Base-by-base conservation (phyloP, 2,113 vertebrate species). In the Bubo bubo region DNA sequence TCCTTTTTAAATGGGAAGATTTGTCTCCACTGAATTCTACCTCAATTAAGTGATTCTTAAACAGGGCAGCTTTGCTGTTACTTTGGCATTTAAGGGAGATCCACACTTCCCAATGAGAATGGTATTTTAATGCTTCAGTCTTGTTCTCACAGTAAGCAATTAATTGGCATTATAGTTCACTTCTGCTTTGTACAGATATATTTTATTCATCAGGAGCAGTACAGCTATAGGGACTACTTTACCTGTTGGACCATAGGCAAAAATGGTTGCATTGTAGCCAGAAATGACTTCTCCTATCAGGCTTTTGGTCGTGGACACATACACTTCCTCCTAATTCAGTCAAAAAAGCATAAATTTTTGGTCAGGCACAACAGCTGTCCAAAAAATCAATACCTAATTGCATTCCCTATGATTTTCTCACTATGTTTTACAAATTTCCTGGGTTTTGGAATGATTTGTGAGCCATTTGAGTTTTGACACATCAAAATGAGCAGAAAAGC, bases 161-260 rank as follows among this genome's bases (percentile, higher is more conserved):
- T 86, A 45, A 64, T 30, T 59, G 13, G 26, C 34, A 41, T 66
- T 32, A 2, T 22, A 72, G 41, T 20, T 75, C 3, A 28, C 39
- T 74, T 90, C 39, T 82, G n/a, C 18, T 50, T 73, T 70, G n/a
- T 35, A 63, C 30, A 34, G 43, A 17, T 50, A 1, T 27, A 47
- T 91, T 76, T 91, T 63, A 62, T 67, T 62, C 26, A 79, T 58
- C 52, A 56, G 63, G 39, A 77, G 63, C n/a, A 3, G 30, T 30
- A 27, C 35, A 77, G 30, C 55, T 32, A 24, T 27, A 75, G 37
- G 13, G 16, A 81, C 34, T n/a, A n/a, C 37, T 9, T 62, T 95
- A 98, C 98, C 98, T 98, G 98, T 98, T 45, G 97, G 97, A 45
- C 97, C 59, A 0, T 97, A 98, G 10, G 97, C 97, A 94, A 98